Evolutionary conservation across 2,888 invertebrate genomes (phyloP), one percentile per base, ranked within the genome.

Genomic region (Nomada lathburiana): DNA sequence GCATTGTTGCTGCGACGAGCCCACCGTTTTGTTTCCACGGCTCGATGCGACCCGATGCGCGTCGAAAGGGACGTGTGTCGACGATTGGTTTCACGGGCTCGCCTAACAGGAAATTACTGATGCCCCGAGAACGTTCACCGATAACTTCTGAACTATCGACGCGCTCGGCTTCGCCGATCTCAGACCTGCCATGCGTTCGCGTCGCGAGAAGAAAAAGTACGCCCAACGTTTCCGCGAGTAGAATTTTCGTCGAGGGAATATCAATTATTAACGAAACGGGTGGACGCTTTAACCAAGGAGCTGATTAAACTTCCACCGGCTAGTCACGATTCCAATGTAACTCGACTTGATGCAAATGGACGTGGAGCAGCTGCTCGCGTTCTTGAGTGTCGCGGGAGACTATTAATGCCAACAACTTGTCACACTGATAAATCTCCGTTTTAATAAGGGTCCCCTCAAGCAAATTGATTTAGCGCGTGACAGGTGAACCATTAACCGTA

Each of bases 51-150:
- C 16, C 13, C 47, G 47, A 13, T 13, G 47, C 16, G 47, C 47
- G 47, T 13, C 47, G 47, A 47, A 47, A 47, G 47, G 16, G 53
- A 53, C 74, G 55, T 23, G 76, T 16, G 62, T 52, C 62, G 67
- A 42, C 76, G 65, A 60, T 76, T 76, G 60, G 76, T 79, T 78
- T 42, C 63, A 52, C 47, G 2, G 68, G 36, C 62, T 52, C 80
- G 50, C 36, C 62, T 62, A 71, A 72, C 80, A 80, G 80, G 80
- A 80, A 80, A 80, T 80, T 80, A 80, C 80, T 65, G 55, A 36
- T 72, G 62, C 71, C 62, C 47, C 52, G 47, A 50, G 80, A 80
- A 71, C 72, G 72, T 50, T 26, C 59, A 0, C 18, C 65, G 80
- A 80, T 80, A 70, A 60, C 55, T n/a, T 50, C 60, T n/a, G 18